These are phyloP conservation scores for Notarius lentiginosus DNA, from an alignment of 2,113 vertebrate species.

Conservation along the genomic window DNA sequence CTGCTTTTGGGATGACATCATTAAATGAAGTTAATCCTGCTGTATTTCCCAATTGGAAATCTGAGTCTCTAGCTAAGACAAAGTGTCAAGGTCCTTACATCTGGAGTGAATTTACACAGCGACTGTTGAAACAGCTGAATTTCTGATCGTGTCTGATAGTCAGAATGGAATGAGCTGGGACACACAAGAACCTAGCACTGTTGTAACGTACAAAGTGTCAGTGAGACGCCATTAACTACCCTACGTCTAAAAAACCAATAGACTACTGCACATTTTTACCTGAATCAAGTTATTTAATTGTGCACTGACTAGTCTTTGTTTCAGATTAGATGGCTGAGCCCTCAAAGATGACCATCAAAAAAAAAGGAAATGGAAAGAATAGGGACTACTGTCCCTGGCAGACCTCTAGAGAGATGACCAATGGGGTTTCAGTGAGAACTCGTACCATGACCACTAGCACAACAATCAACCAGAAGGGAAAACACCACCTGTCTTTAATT, in stretches of 20 bases:
- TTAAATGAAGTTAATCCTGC: conserved; percentile 21
- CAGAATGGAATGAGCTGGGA: not conserved
- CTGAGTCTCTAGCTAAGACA: conserved; percentile 3
- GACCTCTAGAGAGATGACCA: not conserved
- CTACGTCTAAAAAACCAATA: not conserved
- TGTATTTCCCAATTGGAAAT: conserved; percentile 11
- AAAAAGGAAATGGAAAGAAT: not conserved
- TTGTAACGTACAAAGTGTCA: not conserved
- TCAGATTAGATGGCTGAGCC: not conserved
- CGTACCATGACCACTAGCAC: conserved; percentile 25
- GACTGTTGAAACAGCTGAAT: conserved; percentile 12
- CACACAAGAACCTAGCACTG: not conserved
- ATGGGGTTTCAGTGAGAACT: conserved; percentile 30
- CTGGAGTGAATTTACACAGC: conserved; percentile 16
- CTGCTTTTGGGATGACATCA: conserved; percentile 32
- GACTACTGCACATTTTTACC: not conserved
- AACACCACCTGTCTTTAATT: conserved; percentile 48
- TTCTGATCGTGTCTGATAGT: not conserved
- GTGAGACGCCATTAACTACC: not conserved
- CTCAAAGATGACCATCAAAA: conserved; percentile 1
- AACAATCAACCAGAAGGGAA: conserved; percentile 24
- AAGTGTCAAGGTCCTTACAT: conserved; percentile 31
- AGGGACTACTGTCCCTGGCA: not conserved
- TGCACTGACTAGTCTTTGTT: too few relatives aligned
- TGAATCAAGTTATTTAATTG: not conserved